phyloP scores from a whole-genome alignment of 1,140 invertebrate species.

The Episyrphus balteatus region DNA sequence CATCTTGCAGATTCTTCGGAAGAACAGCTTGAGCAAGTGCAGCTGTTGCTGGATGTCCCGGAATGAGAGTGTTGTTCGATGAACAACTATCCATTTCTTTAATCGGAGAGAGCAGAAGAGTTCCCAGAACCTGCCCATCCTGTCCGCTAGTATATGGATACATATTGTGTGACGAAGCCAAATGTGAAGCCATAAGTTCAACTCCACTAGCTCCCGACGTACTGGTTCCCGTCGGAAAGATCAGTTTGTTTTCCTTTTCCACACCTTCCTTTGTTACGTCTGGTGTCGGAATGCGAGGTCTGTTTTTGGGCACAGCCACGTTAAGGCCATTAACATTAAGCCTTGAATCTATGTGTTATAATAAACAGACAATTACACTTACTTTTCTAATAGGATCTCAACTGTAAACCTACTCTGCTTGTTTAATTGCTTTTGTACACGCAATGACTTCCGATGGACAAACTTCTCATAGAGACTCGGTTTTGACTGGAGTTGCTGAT shows the following conservation, averaged over 20 bases:
- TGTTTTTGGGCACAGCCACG: constrained; percentile 55
- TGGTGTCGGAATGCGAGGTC: constrained; percentile 74
- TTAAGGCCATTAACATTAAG: constrained; percentile 53
- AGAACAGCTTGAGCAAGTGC: constrained; percentile 28
- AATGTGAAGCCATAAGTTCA: constrained; percentile 37
- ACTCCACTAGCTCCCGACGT: constrained; percentile 18
- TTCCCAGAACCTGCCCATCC: constrained; percentile 60
- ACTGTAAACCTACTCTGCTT: constrained; percentile 45
- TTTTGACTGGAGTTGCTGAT: constrained; percentile 40
- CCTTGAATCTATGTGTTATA: constrained; percentile 21
- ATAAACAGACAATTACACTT: too few relatives aligned
- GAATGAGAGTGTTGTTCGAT: constrained; percentile 54
- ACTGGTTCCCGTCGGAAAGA: not conserved
- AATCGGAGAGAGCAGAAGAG: constrained; percentile 63
- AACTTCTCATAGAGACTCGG: constrained; percentile 70
- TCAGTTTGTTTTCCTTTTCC: constrained; percentile 50
- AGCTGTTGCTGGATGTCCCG: constrained; percentile 39
- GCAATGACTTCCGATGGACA: constrained; percentile 63
- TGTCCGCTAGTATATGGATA: constrained; percentile 53
- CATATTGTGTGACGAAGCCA: constrained; percentile 44
- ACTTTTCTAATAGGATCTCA: not conserved
- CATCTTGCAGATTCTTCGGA: constrained; percentile 12
- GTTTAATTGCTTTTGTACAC: constrained; percentile 50
- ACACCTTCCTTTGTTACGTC: constrained; percentile 68
- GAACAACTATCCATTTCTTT: constrained; percentile 59